phyloP scores from a whole-genome alignment of 2,113 vertebrate species.

The Tragelaphus strepsiceros region DNA sequence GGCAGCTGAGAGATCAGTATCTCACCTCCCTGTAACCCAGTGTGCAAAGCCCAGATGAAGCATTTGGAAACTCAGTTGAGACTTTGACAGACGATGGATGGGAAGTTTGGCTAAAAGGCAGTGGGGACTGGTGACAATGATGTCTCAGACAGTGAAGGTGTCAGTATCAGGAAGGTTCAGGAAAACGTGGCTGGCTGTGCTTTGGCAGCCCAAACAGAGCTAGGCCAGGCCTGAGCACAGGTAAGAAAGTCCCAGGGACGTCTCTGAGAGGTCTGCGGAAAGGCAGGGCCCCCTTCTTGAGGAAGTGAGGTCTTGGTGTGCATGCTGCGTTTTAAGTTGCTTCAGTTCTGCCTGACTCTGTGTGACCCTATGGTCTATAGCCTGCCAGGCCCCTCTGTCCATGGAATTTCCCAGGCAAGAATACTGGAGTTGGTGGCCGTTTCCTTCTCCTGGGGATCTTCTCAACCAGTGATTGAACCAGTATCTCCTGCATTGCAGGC shows the following conservation, averaged over 20 bases:
- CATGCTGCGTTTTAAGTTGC: background rate
- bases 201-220: background rate
- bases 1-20: background rate
- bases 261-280: background rate
- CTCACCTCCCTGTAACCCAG: background rate
- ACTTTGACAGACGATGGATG: background rate
- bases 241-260: accelerated
- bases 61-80: background rate
- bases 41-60: background rate
- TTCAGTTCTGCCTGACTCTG: background rate
- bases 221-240: background rate
- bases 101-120: background rate
- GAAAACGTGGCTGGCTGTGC: background rate
- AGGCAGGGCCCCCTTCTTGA: background rate
- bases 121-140: background rate
- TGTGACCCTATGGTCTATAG: background rate
- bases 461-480: background rate
- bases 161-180: background rate
- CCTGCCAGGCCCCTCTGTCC: background rate
- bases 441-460: background rate
- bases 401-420: background rate
- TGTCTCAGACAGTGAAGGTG: background rate
- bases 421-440: background rate
- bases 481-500: background rate
- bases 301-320: background rate